Base-by-base conservation (phyloP, 2,888 invertebrate genomes). In the Hirtodrosophila duncani region DNA sequence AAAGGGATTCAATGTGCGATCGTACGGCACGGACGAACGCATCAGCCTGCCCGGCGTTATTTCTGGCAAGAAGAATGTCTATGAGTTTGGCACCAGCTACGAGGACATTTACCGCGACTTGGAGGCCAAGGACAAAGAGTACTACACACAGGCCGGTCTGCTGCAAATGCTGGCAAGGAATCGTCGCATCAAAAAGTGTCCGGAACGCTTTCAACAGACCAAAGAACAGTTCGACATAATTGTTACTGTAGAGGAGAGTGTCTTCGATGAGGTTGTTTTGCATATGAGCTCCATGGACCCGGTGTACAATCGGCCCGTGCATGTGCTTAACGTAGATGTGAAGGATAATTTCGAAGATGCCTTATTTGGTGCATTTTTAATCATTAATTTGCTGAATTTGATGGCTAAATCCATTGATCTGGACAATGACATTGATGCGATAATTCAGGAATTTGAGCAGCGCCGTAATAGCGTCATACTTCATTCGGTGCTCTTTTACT, bases 301-400 rank as follows among this genome's bases (percentile, higher is more conserved):
- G 0, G 90, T 92, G 37, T 91, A 92, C 70, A 95, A 94, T 87
- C 93, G 95, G 42, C 94, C 96, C 3, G 97, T 96, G 2, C 99
- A 99, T 88, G 92, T 99, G 29, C 93, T 99, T 44, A 99, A 99
- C 86, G 93, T 99, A 69, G 99, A 99, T 85, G 98, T 99, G 77
- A 97, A 97, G 86, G 99, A 99, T 88, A 99, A 99, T 88, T 97
- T 99, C 67, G 99, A 99, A 87, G 99, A 99, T 87, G 99, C 99
- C 0, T 97, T 99, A 2, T 93, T 99, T 83, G 99, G 99, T 64
- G 99, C 99, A 21, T 98, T 99, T 88, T 90, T 98, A 72, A 98
- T 99, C 67, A 96, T 96, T 87, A 98, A 99, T 87, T 91, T 99
- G 88, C 95, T 97, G 67, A 92, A 93, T 45, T 92, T 94, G 92